Percentiles rank a stretch among this genome's conserved stretches.
Conservation (phyloP, 1,140 invertebrate species). For the Papilio aristodemus region DNA sequence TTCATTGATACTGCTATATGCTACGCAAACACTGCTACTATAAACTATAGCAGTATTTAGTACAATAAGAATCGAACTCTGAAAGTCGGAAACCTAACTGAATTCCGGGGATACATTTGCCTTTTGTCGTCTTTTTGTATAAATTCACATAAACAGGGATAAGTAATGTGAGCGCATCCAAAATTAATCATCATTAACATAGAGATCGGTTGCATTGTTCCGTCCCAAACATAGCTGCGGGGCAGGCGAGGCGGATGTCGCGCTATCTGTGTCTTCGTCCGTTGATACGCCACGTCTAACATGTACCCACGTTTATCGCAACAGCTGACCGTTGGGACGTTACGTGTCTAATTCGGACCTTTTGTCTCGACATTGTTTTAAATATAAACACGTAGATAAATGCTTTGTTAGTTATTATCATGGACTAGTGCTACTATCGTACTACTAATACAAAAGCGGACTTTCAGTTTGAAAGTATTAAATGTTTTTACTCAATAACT, state of each 20-base stretch:
- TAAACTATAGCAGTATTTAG: too few species aligned
- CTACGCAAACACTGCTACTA: too few species aligned
- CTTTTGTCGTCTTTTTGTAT: too few species aligned
- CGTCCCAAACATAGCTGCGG: conserved; percentile 13
- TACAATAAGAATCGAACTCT: too few species aligned
- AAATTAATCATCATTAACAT: conserved; percentile 28
- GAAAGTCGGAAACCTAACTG: too few species aligned
- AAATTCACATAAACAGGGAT: too few species aligned
- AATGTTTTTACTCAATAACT: too few species aligned
- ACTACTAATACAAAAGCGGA: too few species aligned
- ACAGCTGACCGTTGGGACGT: conserved; percentile 44
- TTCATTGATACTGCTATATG: background rate
- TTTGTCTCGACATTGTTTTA: conserved; percentile 9
- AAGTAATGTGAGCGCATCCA: background rate
- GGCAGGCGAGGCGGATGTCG: conserved; percentile 45
- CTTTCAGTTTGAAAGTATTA: too few species aligned
- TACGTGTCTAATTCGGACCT: conserved; percentile 37
- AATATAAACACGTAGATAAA: conserved; percentile 31
- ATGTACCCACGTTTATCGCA: conserved; percentile 56
- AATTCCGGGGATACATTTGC: too few species aligned
- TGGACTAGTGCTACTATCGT: too few species aligned
- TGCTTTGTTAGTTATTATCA: conserved; percentile 26
- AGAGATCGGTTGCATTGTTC: conserved; percentile 27
- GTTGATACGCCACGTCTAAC: conserved; percentile 66
- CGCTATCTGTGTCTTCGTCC: conserved; percentile 53